A percentile compares a stretch with the other conserved stretches of the same genome.
phyloP scores from a whole-genome alignment of 2,113 vertebrate genomes.

The Gasterosteus aculeatus region DNA sequence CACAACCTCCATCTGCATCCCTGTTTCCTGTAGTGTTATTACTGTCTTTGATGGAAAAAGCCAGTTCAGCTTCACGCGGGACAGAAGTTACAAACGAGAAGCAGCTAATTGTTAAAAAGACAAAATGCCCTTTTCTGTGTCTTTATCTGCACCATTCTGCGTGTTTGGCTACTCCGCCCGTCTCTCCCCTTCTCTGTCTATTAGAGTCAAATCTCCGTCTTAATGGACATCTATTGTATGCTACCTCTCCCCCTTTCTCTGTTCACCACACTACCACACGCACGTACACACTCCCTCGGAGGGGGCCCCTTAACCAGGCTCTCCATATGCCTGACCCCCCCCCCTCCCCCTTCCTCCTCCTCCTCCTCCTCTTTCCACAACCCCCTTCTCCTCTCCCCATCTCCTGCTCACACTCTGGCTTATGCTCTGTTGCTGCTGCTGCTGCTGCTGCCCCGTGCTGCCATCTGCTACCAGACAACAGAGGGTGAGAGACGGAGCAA shows the following conservation, averaged over 20 bases:
- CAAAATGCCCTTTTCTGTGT: conserved; percentile 33
- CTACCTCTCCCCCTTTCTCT: conserved; percentile 77
- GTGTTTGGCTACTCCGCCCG: conserved; percentile 60
- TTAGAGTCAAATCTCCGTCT: conserved; percentile 83
- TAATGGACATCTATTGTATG: conserved; percentile 85
- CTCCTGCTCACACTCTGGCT: conserved; percentile 90
- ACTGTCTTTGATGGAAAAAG: background rate
- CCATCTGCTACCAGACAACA: conserved; percentile 98
- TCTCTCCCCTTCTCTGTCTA: conserved; percentile 70
- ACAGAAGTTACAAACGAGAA: background rate
- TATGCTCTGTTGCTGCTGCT: conserved; percentile 75
- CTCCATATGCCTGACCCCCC: conserved; percentile 93
- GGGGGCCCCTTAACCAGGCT: conserved; percentile 98
- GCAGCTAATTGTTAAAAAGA: conserved; percentile 22
- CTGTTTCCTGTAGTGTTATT: background rate
- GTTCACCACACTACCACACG: conserved; percentile 86
- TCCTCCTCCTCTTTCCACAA: conserved; percentile 64
- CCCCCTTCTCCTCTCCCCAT: conserved; percentile 69
- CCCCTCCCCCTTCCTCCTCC: conserved; percentile 39
- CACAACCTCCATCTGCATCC: conserved; percentile 10
- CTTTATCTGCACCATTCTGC: conserved; percentile 55
- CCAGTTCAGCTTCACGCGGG: background rate
- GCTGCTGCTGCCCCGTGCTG: conserved; percentile 78
- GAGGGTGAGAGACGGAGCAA: conserved; percentile 80
- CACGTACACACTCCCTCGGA: conserved; percentile 86